Evolutionary conservation across 2,113 vertebrate species (phyloP).

Genomic region (Pagrus major): DNA sequence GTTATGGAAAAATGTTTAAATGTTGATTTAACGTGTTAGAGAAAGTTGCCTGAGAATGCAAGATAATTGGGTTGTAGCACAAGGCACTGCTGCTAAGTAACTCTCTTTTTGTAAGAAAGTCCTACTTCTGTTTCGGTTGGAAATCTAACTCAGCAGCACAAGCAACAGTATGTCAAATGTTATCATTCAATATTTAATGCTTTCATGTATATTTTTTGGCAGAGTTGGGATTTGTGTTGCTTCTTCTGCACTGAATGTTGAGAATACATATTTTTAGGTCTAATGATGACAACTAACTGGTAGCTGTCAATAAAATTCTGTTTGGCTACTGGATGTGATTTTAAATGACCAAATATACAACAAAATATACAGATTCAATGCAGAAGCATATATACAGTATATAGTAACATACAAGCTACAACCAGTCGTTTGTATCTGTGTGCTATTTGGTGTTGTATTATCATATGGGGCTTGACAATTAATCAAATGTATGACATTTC

Average conservation of each 20-base stretch:
- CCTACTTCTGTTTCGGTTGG: slow-evolving; percentile 30
- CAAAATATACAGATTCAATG: neutral
- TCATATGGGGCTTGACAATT: neutral
- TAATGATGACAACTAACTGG: slow-evolving; percentile 6
- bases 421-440: neutral
- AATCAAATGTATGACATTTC: neutral
- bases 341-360: neutral
- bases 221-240: slow-evolving; percentile 10
- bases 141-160: slow-evolving; percentile 29
- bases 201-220: slow-evolving; percentile 24
- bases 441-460: slow-evolving; percentile 6
- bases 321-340: neutral
- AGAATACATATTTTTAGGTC: neutral
- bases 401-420: too few relatives aligned
- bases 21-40: slow-evolving; percentile 46
- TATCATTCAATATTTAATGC: slow-evolving; percentile 46
- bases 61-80: slow-evolving; percentile 44
- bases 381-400: neutral
- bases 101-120: slow-evolving; percentile 51
- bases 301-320: neutral
- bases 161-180: slow-evolving; percentile 33
- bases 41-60: slow-evolving; percentile 35
- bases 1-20: slow-evolving; percentile 28
- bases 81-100: slow-evolving; percentile 33
- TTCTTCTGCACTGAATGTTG: neutral